phyloP scores from a whole-genome alignment of 2,797 vertebrate species.

The Presbytis comata region DNA sequence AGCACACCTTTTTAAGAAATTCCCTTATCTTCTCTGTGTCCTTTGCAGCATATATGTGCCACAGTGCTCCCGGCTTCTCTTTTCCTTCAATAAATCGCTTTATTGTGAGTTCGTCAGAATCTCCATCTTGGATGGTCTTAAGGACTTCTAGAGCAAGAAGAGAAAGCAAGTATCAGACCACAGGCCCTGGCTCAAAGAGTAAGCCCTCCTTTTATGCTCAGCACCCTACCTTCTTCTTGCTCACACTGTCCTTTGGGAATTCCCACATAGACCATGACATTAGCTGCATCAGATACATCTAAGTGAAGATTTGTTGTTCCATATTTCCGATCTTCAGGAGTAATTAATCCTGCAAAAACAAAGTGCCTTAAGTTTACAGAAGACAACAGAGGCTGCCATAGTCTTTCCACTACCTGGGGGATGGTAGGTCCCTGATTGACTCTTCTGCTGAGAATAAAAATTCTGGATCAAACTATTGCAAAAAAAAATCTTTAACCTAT shows the following conservation, averaged over 20 bases:
- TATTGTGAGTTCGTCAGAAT: slow-evolving; percentile 87
- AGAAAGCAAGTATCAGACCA: slow-evolving; percentile 1
- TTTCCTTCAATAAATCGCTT: slow-evolving; percentile 86
- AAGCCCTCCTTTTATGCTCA: neutral
- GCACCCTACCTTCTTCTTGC: slow-evolving; percentile 84
- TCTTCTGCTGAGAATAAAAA: neutral
- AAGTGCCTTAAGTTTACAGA: neutral
- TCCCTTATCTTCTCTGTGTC: slow-evolving; percentile 88
- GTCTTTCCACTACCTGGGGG: neutral
- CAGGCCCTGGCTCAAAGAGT: neutral
- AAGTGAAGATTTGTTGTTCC: slow-evolving; percentile 89
- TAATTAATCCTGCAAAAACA: slow-evolving; percentile 83
- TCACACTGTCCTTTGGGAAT: slow-evolving; percentile 86
- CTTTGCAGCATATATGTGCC: slow-evolving; percentile 89
- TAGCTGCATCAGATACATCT: slow-evolving; percentile 88
- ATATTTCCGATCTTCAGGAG: slow-evolving; percentile 87
- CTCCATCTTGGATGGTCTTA: slow-evolving; percentile 87
- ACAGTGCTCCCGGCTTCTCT: slow-evolving; percentile 88
- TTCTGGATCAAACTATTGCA: neutral
- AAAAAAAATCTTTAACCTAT: neutral
- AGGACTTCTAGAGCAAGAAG: slow-evolving; percentile 82
- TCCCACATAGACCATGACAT: slow-evolving; percentile 89
- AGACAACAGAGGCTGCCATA: neutral
- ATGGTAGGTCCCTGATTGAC: neutral
- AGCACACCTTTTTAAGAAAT: slow-evolving; percentile 86